phyloP scores from a whole-genome alignment of 2,797 vertebrate species.

The Falco concolor region DNA sequence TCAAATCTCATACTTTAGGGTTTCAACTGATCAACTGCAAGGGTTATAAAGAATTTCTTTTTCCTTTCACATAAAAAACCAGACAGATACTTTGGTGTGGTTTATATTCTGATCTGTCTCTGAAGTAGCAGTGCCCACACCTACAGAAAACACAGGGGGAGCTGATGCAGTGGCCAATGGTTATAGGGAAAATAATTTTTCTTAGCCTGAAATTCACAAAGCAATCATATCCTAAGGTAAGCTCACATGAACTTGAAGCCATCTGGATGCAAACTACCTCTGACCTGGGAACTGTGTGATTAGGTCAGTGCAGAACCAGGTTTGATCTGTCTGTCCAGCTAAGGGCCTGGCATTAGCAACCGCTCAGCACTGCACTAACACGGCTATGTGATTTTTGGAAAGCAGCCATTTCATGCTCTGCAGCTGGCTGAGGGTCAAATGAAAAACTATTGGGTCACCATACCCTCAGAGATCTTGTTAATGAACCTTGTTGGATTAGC shows the following conservation, averaged over 20 bases:
- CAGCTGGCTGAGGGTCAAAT: background rate
- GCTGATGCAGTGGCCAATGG: background rate
- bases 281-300: background rate
- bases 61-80: background rate
- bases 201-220: background rate
- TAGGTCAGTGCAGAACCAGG: background rate
- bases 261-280: background rate
- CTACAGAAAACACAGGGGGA: background rate
- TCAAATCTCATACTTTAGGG: constrained; percentile 61
- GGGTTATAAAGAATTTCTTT: constrained; percentile 41
- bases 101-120: constrained; percentile 23
- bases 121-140: background rate
- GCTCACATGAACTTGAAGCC: background rate
- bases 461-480: background rate
- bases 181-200: background rate
- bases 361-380: background rate
- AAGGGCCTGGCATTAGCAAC: background rate
- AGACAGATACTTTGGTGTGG: constrained; percentile 1
- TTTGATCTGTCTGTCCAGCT: background rate
- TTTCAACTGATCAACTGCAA: constrained; percentile 61
- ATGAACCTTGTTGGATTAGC: background rate
- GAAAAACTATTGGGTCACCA: background rate
- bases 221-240: background rate
- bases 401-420: background rate
- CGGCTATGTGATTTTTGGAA: background rate